Percentiles rank a stretch among this genome's conserved stretches.
phyloP scores from a whole-genome alignment of 2,888 invertebrate species.

The Ligdia adustata region DNA sequence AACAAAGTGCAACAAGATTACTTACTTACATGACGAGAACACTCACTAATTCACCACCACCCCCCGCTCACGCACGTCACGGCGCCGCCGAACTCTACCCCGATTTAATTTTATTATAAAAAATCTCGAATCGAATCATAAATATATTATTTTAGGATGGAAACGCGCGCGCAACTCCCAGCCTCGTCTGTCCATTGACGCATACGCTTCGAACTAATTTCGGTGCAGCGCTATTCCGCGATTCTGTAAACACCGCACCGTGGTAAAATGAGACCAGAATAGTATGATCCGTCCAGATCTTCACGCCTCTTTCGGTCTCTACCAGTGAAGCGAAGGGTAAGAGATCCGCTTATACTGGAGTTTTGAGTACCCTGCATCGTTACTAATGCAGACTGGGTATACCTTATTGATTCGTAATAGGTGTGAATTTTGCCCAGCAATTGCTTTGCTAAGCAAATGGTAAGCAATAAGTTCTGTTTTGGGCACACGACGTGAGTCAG shows the following conservation, averaged over 20 bases:
- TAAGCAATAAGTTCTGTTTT: slow-evolving; percentile 80
- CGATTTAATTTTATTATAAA: slow-evolving; percentile 76
- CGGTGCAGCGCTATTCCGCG: slow-evolving; percentile 82
- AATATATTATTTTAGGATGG: slow-evolving; percentile 74
- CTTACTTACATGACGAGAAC: slow-evolving; percentile 43
- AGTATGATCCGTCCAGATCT: slow-evolving; percentile 50
- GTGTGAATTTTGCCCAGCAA: slow-evolving; percentile 38
- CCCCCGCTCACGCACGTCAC: slow-evolving; percentile 64
- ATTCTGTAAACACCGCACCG: slow-evolving; percentile 75
- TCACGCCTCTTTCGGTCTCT: slow-evolving; percentile 40
- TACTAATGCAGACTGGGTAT: slow-evolving; percentile 34
- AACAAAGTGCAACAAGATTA: too few relatives aligned
- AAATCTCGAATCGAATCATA: slow-evolving; percentile 73
- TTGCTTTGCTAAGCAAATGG: slow-evolving; percentile 43
- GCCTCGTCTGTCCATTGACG: slow-evolving; percentile 77
- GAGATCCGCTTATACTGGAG: slow-evolving; percentile 42
- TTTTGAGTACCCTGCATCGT: slow-evolving; percentile 48
- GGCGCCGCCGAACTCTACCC: slow-evolving; percentile 53
- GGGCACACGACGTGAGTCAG: slow-evolving; percentile 77
- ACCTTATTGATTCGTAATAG: slow-evolving; percentile 33
- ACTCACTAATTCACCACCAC: slow-evolving; percentile 38
- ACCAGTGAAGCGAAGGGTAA: slow-evolving; percentile 14
- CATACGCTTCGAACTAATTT: slow-evolving; percentile 81
- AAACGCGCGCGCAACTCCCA: slow-evolving; percentile 62
- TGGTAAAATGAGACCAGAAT: slow-evolving; percentile 60